A percentile compares a stretch with the other conserved stretches of the same genome.
Conservation (phyloP, 2,797 vertebrate species). For the Aldrovandia affinis region DNA sequence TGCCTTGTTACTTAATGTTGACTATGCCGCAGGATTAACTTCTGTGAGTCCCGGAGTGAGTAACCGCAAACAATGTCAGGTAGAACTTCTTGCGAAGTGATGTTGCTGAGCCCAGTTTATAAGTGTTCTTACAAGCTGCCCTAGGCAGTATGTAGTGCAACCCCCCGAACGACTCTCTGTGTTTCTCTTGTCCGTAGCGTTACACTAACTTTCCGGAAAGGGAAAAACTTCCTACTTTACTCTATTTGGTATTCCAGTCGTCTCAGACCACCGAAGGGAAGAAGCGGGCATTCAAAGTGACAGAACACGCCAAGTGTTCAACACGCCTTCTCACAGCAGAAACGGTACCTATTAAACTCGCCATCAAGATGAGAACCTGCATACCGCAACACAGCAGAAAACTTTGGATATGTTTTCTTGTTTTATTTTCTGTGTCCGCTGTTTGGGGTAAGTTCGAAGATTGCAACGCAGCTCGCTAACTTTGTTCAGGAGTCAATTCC, state of each 20-base stretch:
- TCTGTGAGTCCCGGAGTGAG: neutral
- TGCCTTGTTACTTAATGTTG: neutral
- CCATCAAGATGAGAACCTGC: conserved; percentile 51
- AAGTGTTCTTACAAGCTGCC: neutral
- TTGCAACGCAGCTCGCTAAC: neutral
- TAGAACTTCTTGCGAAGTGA: neutral
- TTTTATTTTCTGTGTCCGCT: conserved; percentile 34
- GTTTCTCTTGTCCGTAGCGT: neutral
- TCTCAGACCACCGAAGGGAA: neutral
- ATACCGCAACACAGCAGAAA: neutral
- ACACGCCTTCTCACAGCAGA: neutral
- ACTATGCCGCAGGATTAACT: neutral
- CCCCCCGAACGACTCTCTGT: neutral
- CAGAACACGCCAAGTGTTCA: neutral
- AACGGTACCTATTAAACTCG: conserved; percentile 18
- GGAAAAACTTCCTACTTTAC: neutral
- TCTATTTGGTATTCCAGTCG: neutral
- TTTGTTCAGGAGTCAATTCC: neutral
- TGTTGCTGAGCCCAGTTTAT: neutral
- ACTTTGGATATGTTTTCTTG: conserved; percentile 27
- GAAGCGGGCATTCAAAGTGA: neutral
- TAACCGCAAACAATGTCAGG: conserved; percentile 18
- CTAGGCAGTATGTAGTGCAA: neutral
- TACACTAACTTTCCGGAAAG: neutral
- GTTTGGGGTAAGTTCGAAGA: conserved; percentile 57